A percentile compares a stretch with the other conserved stretches of the same genome.
Conservation (phyloP, 2,888 invertebrate species). For the Cetonia aurata region DNA sequence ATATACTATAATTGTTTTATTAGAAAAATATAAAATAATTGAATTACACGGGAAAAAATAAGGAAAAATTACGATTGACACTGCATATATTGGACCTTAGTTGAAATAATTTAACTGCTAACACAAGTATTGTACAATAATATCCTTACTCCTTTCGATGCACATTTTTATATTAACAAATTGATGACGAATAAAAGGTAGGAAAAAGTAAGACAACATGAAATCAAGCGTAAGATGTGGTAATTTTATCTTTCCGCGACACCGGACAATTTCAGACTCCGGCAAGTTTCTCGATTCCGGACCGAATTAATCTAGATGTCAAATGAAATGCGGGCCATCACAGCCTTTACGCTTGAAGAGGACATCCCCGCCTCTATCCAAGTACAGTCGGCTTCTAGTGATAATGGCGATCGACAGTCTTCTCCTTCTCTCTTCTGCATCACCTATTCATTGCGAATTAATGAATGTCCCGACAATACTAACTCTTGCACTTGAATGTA, state of each 20-base stretch:
- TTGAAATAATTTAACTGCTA: too few species aligned
- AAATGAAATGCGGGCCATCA: constrained; percentile 51
- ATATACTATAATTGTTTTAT: too few species aligned
- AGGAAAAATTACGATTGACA: too few species aligned
- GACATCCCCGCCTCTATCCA: constrained; percentile 32
- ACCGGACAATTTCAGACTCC: constrained; percentile 54
- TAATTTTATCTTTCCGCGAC: constrained; percentile 54
- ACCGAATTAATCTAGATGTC: constrained; percentile 54
- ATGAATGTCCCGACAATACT: constrained; percentile 8
- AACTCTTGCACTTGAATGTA: constrained; percentile 6
- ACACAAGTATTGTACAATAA: too few species aligned
- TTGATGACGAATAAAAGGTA: constrained; percentile 3
- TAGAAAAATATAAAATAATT: too few species aligned
- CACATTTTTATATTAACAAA: neutral
- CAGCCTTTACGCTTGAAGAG: constrained; percentile 49
- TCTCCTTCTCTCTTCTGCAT: constrained; percentile 9
- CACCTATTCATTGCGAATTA: constrained; percentile 23
- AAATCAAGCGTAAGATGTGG: constrained; percentile 53
- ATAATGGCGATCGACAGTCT: constrained; percentile 26
- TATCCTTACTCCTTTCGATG: too few species aligned
- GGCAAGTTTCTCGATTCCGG: constrained; percentile 52
- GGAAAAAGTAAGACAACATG: constrained; percentile 30
- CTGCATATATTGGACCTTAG: too few species aligned
- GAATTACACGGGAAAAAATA: too few species aligned
- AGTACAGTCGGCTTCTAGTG: constrained; percentile 23